Base-by-base conservation (phyloP, 2,797 vertebrate genomes). In the Rhyacichthys aspro region DNA sequence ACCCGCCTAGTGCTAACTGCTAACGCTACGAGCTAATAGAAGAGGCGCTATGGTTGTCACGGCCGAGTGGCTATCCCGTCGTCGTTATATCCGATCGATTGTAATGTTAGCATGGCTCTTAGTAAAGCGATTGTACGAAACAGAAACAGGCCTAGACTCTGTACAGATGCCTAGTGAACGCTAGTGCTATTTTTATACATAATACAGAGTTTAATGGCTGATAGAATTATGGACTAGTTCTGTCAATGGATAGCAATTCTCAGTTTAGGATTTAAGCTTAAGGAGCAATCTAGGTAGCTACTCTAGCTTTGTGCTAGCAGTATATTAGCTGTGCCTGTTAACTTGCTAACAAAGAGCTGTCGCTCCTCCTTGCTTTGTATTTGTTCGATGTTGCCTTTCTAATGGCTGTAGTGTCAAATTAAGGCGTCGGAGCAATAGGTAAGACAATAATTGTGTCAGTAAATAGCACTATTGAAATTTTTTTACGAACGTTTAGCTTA, bases 301-400 rank as follows among this genome's bases (percentile, higher is more conserved):
- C 39, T 18, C 17, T 53, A 53, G 50, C 50, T 39, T 14, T 53
- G 34, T 64, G 81, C 83, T 76, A 79, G 88, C 86, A 67, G 10
- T 1, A 9, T 43, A 82, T 63, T 81, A 86, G 74, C 79, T 39
- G 15, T 55, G 41, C 46, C 59, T 8, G 65, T 74, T 79, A 81
- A 80, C 81, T 41, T 18, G 89, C 88, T 91, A 91, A 90, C 89
- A 91, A 90, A 91, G 89, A 86, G 81, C 76, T 71, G 16, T 63
- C 36, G 83, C 81, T 86, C 74, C 78, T 83, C 79, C 78, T 87
- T 3, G 86, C 70, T 76, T 84, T 80, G 76, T 79, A 74, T 67
- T 53, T 34, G 50, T 43, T 76, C 73, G 52, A 23, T 81, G 66
- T 68, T 81, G 41, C 58, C 54, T 12, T 67, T 81, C 53, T 54